Evolutionary conservation across 2,797 vertebrate species (phyloP), one percentile per base, ranked within the genome.

Genomic region (Sardinella longiceps): DNA sequence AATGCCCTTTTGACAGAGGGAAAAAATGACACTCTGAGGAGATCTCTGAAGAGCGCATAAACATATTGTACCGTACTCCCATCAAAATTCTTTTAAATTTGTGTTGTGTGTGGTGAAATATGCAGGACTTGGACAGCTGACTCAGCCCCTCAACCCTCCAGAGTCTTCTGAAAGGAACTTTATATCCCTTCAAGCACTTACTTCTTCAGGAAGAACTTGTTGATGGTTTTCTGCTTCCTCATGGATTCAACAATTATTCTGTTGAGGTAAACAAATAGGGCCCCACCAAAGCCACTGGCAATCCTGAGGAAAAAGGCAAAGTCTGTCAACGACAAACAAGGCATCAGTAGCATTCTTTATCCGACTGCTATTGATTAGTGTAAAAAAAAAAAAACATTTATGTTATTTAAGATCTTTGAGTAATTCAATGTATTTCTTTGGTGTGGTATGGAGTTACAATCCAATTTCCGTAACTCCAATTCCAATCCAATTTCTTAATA

Each of bases 201-300:
- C 98, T 99, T 99, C 92, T 97, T 97, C 94, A 99, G 96, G 86
- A 99, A 94, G 91, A 99, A 98, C 91, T 98, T 99, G 92, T 98
- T 99, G 88, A 99, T 99, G 80, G 97, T 96, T 92, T 99, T 99
- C 92, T 99, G 98, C 85, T 98, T 98, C 90, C 98, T 96, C 96
- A 99, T 99, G 91, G 98, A 98, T 93, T 99, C 97, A 18, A 99
- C 98, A 0, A 99, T 99, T 91, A 97, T 96, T 83, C 98, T 95
- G 94, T 99, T 99, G 91, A 99, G 95, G 94, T 98, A 99, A 86
- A 99, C 98, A 0, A 98, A 99, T 84, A 99, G 95, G 0, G 98
- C 98, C 0, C 98, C 98, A 0, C 97, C 98, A 0, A 99, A 99
- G 85, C 98, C 98, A 0, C 98, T 98, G 84, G 97, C 97, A 0